Evolutionary conservation across 2,797 vertebrate species (phyloP), one percentile per base, ranked within the genome.

Genomic region (Pseudochaenichthys georgianus): DNA sequence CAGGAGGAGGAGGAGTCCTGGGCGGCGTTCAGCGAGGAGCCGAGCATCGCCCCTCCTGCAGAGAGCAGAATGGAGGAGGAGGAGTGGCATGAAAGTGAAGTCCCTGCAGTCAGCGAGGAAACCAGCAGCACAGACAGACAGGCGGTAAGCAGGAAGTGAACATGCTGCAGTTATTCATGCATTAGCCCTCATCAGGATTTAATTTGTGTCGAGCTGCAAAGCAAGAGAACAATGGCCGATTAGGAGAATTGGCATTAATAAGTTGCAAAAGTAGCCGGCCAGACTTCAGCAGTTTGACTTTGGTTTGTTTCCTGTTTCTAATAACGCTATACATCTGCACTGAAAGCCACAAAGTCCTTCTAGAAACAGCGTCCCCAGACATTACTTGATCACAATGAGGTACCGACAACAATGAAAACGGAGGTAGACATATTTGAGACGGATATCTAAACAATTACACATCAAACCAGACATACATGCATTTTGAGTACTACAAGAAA

Each of bases 11-110:
- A 81, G 75, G 95, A 94, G 53, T 95, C 96, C 2, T 99, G 98
- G 98, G 97, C 96, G 52, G 93, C 95, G 12, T 99, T 99, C 89
- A 95, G 92, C 82, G 90, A 95, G 3, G 95, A 96, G 52, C 90
- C 93, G 43, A 78, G 70, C 43, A 21, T 59, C n/a, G 86, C 38
- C 3, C 81, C 88, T 89, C 60, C 81, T 16, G 46, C 50, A 12
- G 91, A 91, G 73, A 87, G 92, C 75, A 86, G 81, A 62, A 92
- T 81, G n/a, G 75, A 95, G 57, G 86, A 85, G 0, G 94, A 94
- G 65, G 88, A 88, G 0, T 95, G 84, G 84, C 77, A 83, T 58
- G 89, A 90, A 8, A 65, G 70, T 2, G 63, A 78, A 57, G 48
- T 70, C 66, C 76, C 90, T 70, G 68, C 74, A 17, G 89, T 67